Base-by-base conservation (phyloP, 2,797 vertebrate genomes). In the Syndactyla subalaris region DNA sequence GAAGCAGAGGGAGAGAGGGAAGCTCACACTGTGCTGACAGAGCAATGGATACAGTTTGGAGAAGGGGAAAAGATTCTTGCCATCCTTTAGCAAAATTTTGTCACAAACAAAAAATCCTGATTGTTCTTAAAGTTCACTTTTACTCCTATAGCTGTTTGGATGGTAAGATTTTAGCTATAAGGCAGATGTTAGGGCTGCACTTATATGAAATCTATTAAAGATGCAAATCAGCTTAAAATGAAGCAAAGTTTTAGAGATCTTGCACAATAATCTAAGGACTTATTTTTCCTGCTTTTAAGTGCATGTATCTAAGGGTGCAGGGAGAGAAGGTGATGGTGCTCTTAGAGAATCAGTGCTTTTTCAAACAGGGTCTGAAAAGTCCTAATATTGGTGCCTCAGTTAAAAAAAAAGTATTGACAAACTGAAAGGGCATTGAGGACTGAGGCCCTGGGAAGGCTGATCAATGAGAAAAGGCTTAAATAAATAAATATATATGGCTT, bases 391-490 rank as follows among this genome's bases (percentile, higher is more conserved):
- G 76, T 85, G 46, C 52, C 52, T 89, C 61, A 43, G 46, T 34
- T 63, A 51, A 58, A 77, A 75, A 75, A 72, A 55, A 11, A 65
- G 22, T 58, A 88, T 78, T 78, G 89, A 94, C 87, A 95, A 92
- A 72, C 62, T 81, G 76, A 91, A 95, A 92, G 87, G 85, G 66
- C 82, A 84, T 88, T 91, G 46, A 81, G 76, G 85, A 91, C 72
- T 79, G 71, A 87, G 87, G 68, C 79, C 84, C 88, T 91, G 91
- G 68, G n/a, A 81, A 87, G 46, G 21, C 54, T 93, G 89, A 94
- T 96, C 96, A 93, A 86, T 94, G 92, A 84, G 54, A 94, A 91
- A 92, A 89, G 41, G 66, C 77, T 94, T 92, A 94, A 93, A 95
- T 90, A 96, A 95, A 91, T 95, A 95, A 95, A 96, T 95, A 95